Conservation (phyloP, 2,888 invertebrate species). For the Nomada fucata region DNA sequence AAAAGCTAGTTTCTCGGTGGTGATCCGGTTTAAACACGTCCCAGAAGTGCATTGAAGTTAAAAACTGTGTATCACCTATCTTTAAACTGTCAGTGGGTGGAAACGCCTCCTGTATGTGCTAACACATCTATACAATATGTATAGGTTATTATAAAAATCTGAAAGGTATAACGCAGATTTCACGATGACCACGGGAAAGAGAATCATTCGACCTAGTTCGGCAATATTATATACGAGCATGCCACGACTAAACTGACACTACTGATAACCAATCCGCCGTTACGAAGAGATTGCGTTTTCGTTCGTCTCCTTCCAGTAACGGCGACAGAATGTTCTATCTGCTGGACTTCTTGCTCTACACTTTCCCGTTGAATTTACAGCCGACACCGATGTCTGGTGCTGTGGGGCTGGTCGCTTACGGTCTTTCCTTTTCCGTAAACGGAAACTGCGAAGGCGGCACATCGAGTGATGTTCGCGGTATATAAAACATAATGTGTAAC, state of each 20-base stretch:
- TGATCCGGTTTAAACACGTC: no score
- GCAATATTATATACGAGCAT: slow-evolving; percentile 27
- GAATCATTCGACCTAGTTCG: no score
- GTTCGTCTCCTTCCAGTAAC: slow-evolving; percentile 24
- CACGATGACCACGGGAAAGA: not conserved
- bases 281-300: slow-evolving; percentile 48
- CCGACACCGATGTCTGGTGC: slow-evolving; percentile 33
- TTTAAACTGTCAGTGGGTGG: not conserved
- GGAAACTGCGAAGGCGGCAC: slow-evolving; percentile 1
- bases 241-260: slow-evolving; percentile 14
- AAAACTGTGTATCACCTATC: not conserved
- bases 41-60: no score
- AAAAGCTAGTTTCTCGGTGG: no score
- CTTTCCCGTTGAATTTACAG: slow-evolving; percentile 52
- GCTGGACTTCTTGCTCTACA: slow-evolving; percentile 46
- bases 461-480: not conserved
- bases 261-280: slow-evolving; percentile 38
- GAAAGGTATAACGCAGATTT: slow-evolving; percentile 14
- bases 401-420: slow-evolving; percentile 37
- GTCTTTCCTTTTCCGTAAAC: not conserved
- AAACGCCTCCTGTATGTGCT: not conserved
- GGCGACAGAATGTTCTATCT: slow-evolving; percentile 11
- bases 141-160: slow-evolving; percentile 23
- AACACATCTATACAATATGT: not conserved
- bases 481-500: not conserved